phyloP scores from a whole-genome alignment of 2,888 invertebrate species.

The Ormyrus labotus region DNA sequence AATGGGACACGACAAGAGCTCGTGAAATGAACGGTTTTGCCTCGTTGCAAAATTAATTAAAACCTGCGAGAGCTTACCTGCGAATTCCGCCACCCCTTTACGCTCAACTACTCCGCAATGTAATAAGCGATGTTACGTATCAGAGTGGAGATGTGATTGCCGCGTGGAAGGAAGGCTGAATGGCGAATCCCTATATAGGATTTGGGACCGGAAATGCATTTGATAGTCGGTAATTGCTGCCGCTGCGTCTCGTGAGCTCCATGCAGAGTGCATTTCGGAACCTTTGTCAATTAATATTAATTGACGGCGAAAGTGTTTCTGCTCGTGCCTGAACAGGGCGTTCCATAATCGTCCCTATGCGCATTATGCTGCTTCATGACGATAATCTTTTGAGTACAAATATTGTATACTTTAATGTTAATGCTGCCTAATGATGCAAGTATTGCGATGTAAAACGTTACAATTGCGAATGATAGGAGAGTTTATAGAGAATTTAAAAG shows the following conservation, averaged over 20 bases:
- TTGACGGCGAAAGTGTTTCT: neutral
- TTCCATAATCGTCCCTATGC: no score
- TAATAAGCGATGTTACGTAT: conserved; percentile 16
- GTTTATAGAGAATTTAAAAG: no score
- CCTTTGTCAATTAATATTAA: conserved; percentile 27
- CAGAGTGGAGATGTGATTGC: conserved; percentile 15
- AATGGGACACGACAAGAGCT: no score
- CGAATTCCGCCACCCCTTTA: neutral
- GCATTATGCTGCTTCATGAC: no score
- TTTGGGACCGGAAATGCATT: conserved; percentile 21
- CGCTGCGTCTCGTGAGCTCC: neutral
- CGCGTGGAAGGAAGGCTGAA: neutral
- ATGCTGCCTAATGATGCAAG: no score
- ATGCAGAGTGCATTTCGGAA: neutral
- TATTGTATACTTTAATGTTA: no score
- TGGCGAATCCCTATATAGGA: neutral
- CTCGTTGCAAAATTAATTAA: conserved; percentile 10
- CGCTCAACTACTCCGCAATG: neutral
- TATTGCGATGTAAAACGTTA: no score
- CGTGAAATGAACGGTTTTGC: neutral
- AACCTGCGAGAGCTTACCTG: conserved; percentile 3
- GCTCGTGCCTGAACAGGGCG: no score
- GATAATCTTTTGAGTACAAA: no score
- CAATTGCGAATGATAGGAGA: no score
- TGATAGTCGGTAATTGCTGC: conserved; percentile 32